Conservation (phyloP, 2,797 vertebrate genomes). For the Phyllotis vaccarum region DNA sequence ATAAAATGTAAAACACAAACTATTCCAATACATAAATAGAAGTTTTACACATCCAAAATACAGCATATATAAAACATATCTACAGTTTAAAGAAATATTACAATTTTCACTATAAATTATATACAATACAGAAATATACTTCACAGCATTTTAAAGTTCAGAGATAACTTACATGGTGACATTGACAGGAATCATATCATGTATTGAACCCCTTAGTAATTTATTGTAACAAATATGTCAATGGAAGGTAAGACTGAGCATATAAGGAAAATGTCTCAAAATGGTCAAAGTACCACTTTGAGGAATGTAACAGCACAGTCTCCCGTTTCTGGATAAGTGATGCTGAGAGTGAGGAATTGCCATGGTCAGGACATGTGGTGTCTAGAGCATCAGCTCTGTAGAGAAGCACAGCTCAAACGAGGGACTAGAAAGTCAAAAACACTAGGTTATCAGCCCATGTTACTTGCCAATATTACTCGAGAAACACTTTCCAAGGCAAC, state of each 20-base stretch:
- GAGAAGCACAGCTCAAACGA: background rate
- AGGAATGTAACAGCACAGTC: constrained; percentile 15
- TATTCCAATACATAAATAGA: constrained; percentile 84
- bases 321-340: background rate
- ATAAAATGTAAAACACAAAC: constrained; percentile 79
- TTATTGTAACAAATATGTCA: constrained; percentile 19
- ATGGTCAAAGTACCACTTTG: constrained; percentile 37
- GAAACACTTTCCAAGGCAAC: constrained; percentile 42
- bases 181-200: constrained; percentile 29
- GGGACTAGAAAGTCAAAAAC: background rate
- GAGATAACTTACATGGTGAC: constrained; percentile 24
- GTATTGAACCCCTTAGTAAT: constrained; percentile 44
- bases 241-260: background rate
- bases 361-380: background rate
- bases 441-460: background rate
- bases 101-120: constrained; percentile 64
- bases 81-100: constrained; percentile 68
- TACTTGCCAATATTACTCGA: constrained; percentile 29
- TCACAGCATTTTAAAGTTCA: constrained; percentile 64
- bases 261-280: constrained; percentile 39
- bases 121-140: constrained; percentile 70
- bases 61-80: constrained; percentile 78
- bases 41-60: constrained; percentile 86
- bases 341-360: background rate
- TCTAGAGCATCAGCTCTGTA: constrained; percentile 30